These are phyloP conservation scores for Petrocephalus sullivani DNA, from an alignment of 2,797 vertebrate genomes.

Conservation along the genomic window DNA sequence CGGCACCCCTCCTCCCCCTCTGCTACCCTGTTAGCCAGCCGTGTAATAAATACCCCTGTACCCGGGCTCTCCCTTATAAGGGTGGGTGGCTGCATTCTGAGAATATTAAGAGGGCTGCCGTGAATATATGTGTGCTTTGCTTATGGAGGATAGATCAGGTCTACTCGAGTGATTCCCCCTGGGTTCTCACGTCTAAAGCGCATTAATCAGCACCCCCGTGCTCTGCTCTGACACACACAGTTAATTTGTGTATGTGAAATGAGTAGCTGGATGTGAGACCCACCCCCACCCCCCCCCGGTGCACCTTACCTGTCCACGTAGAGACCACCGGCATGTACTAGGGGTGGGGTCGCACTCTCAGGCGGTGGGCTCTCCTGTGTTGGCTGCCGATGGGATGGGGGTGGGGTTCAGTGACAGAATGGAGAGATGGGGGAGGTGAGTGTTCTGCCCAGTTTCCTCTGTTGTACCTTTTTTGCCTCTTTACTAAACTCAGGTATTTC, in stretches of 20 bases:
- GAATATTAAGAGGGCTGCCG: background rate
- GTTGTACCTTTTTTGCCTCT: background rate
- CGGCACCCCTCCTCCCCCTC: constrained; percentile 22
- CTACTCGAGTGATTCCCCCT: background rate
- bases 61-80: background rate
- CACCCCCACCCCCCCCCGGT: background rate
- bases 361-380: background rate
- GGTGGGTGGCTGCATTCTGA: background rate
- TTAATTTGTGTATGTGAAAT: background rate
- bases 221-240: background rate
- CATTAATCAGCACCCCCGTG: background rate
- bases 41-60: background rate
- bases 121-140: background rate
- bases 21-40: constrained; percentile 27
- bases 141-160: background rate
- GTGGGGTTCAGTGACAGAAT: too few species aligned
- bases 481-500: background rate
- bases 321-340: background rate
- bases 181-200: background rate
- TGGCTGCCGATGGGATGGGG: background rate
- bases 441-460: background rate
- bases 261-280: background rate
- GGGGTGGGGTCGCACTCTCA: background rate
- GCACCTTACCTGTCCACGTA: background rate
- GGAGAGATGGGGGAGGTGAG: background rate